These are phyloP conservation scores for Marronus borbonicus DNA, from an alignment of 2,888 invertebrate genomes.

Conservation along the genomic window DNA sequence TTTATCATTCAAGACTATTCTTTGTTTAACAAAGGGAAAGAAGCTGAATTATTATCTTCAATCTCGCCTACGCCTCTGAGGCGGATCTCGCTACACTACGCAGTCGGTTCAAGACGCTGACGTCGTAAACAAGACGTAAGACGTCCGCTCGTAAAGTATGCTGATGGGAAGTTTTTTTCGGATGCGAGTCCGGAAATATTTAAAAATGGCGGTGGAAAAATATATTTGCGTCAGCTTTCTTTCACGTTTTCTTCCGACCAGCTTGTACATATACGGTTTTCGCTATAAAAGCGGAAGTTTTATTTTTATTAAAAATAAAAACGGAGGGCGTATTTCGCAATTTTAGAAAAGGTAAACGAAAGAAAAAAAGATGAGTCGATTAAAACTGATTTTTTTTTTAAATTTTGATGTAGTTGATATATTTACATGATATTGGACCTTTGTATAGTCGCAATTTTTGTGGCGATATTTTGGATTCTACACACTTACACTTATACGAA, in stretches of 20 bases:
- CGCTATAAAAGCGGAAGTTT: constrained; percentile 19
- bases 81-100: background rate
- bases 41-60: background rate
- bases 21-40: too few relatives aligned
- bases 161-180: background rate
- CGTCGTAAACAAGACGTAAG: constrained; percentile 18
- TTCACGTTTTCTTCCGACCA: background rate
- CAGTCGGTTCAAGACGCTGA: constrained; percentile 5
- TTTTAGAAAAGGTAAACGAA: background rate
- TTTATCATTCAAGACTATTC: too few relatives aligned
- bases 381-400: too few relatives aligned
- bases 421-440: too few relatives aligned
- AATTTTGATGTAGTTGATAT: too few relatives aligned
- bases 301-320: constrained; percentile 13
- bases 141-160: constrained; percentile 23
- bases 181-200: constrained; percentile 19
- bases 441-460: too few relatives aligned
- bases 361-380: background rate
- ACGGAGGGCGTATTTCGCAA: background rate
- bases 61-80: constrained; percentile 17
- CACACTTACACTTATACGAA: constrained; percentile 7
- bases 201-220: constrained; percentile 28
- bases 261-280: constrained; percentile 4
- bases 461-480: background rate
- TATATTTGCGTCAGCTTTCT: constrained; percentile 24